A percentile compares a stretch with the other conserved stretches of the same genome.
These are phyloP conservation scores for Bostrychus sinensis DNA, from an alignment of 2,113 vertebrate species.

Conservation along the genomic window DNA sequence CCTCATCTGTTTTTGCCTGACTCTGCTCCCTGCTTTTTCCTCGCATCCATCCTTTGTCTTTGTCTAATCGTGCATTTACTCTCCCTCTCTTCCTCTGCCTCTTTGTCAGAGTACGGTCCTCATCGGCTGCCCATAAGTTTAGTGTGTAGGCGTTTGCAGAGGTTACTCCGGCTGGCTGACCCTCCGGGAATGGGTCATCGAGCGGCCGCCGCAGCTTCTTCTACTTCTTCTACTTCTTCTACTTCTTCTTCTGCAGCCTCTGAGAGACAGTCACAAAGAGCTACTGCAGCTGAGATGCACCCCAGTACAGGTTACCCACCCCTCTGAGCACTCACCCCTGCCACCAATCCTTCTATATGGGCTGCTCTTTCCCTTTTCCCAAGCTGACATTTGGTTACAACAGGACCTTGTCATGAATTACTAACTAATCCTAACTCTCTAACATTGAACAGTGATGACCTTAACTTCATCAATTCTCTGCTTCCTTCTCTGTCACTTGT, in stretches of 20 bases:
- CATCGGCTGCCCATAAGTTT: conserved; percentile 92
- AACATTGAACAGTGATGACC: conserved; percentile 29
- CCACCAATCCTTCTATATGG: conserved; percentile 9
- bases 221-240: conserved; percentile 39
- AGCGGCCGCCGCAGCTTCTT: conserved; percentile 68
- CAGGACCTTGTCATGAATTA: conserved; percentile 34
- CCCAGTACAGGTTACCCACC: conserved; percentile 85
- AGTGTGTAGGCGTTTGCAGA: conserved; percentile 97
- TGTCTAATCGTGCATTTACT: conserved; percentile 53
- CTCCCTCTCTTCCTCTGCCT: conserved; percentile 68
- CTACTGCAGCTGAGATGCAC: conserved; percentile 73
- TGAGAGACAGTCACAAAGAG: conserved; percentile 72
- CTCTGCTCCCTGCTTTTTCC: conserved; percentile 34
- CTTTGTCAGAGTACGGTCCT: conserved; percentile 88
- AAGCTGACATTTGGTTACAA: conserved; percentile 21
- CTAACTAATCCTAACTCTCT: conserved; percentile 46
- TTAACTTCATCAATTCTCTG: conserved; percentile 4
- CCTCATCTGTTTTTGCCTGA: conserved; percentile 9
- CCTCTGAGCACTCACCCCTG: conserved; percentile 26
- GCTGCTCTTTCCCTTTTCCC: conserved; percentile 2
- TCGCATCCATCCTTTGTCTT: conserved; percentile 27
- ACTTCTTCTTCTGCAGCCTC: conserved; percentile 62
- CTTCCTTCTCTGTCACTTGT: conserved; percentile 38
- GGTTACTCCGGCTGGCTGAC: conserved; percentile 92
- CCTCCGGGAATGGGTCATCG: conserved; percentile 89